These are phyloP conservation scores for Chrysodeixis includens DNA, from an alignment of 2,888 invertebrate genomes.

Conservation along the genomic window DNA sequence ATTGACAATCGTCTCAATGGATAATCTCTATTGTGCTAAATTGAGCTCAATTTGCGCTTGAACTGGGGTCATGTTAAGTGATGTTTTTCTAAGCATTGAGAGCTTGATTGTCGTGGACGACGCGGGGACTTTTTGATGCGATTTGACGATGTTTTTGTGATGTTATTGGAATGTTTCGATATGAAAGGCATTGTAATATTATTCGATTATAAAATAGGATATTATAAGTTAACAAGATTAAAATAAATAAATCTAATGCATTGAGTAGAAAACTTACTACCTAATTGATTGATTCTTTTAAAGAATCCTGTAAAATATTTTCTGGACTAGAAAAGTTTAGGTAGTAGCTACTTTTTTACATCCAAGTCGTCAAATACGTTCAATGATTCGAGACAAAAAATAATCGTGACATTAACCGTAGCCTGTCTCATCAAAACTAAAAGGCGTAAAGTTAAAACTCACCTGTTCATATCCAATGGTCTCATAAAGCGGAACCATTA, in stretches of 20 bases:
- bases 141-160: conserved; percentile 13
- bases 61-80: conserved; percentile 36
- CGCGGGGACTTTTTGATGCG: conserved; percentile 7
- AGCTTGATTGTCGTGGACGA: conserved; percentile 20
- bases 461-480: not conserved
- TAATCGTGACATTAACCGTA: not conserved
- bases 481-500: too few relatives aligned
- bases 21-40: conserved; percentile 49
- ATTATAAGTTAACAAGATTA: too few relatives aligned
- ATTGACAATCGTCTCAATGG: conserved; percentile 42
- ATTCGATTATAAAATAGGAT: too few relatives aligned
- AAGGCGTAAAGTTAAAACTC: conserved; percentile 1
- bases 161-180: too few relatives aligned
- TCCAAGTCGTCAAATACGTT: too few relatives aligned
- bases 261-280: too few relatives aligned
- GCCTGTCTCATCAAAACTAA: not conserved
- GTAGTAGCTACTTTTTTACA: too few relatives aligned
- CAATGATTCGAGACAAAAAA: not conserved
- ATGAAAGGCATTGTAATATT: not conserved
- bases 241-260: too few relatives aligned
- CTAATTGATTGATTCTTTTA: too few relatives aligned
- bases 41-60: conserved; percentile 46
- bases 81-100: conserved; percentile 26
- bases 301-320: too few relatives aligned
- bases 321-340: too few relatives aligned